A percentile compares a stretch with the other conserved stretches of the same genome.
phyloP scores from a whole-genome alignment of 2,113 vertebrate species.

The Grammomys dolichurus region DNA sequence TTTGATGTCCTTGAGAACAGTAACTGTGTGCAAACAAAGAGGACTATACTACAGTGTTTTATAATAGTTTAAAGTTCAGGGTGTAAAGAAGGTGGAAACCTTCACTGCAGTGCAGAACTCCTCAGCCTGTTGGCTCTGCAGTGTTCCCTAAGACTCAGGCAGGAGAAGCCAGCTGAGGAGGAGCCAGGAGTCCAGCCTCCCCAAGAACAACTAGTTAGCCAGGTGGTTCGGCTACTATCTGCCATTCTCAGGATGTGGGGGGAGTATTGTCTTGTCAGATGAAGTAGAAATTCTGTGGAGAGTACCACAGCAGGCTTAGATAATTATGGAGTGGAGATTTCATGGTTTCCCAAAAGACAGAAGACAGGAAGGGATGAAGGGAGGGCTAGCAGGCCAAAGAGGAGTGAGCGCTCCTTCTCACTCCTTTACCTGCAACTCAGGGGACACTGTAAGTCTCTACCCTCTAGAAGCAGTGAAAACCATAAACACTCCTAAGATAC shows the following conservation, averaged over 20 bases:
- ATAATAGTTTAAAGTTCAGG: background rate
- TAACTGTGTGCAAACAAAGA: too few species aligned
- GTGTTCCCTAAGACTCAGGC: background rate
- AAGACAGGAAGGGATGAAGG: background rate
- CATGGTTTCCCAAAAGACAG: background rate
- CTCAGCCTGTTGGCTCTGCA: background rate
- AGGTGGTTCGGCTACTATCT: too few species aligned
- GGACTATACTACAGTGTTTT: background rate
- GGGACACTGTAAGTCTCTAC: background rate
- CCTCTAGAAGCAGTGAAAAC: background rate
- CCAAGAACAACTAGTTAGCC: background rate
- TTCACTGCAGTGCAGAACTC: background rate
- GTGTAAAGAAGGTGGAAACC: background rate
- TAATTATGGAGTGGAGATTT: background rate
- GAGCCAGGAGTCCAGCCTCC: background rate
- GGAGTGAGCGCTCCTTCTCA: background rate
- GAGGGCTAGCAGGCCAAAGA: background rate
- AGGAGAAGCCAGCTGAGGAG: background rate
- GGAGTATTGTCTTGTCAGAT: background rate
- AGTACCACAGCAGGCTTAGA: background rate
- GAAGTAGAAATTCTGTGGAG: background rate
- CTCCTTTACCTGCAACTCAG: background rate
- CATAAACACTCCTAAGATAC: background rate
- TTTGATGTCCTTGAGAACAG: too few species aligned
- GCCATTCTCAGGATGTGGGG: background rate